These are phyloP conservation scores for Ectemnius cavifrons DNA, from an alignment of 2,888 invertebrate species.

Conservation along the genomic window DNA sequence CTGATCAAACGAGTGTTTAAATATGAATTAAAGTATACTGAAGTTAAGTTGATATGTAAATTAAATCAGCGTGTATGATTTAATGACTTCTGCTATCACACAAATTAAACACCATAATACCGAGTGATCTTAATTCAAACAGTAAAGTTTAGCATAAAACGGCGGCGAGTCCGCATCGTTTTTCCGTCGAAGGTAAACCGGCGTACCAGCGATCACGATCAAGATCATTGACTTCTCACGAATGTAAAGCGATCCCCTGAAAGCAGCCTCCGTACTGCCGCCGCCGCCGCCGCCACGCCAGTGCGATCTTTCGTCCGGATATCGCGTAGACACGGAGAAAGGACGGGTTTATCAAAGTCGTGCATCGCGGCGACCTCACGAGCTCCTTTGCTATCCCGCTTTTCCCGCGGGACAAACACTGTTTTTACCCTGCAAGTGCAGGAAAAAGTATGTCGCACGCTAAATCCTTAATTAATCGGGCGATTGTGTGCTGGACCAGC, in stretches of 20 bases:
- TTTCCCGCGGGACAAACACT: slow-evolving; percentile 2
- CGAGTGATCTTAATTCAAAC: too few species aligned
- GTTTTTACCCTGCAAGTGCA: slow-evolving; percentile 2
- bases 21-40: too few species aligned
- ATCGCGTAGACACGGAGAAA: slow-evolving; percentile 61
- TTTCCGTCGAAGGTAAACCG: slow-evolving; percentile 35
- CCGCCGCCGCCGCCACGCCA: slow-evolving; percentile 9
- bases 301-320: slow-evolving; percentile 62
- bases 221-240: slow-evolving; percentile 71
- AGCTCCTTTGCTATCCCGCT: slow-evolving; percentile 28
- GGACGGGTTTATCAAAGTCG: slow-evolving; percentile 59
- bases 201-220: slow-evolving; percentile 66
- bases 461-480: too few species aligned
- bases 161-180: not conserved
- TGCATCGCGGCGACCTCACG: slow-evolving; percentile 60
- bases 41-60: too few species aligned
- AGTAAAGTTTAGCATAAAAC: too few species aligned
- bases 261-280: slow-evolving; percentile 42
- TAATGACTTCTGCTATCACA: too few species aligned
- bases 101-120: too few species aligned
- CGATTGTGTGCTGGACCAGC: too few species aligned
- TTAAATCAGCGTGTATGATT: too few species aligned
- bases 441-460: slow-evolving; percentile 3
- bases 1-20: too few species aligned
- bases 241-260: slow-evolving; percentile 64